These are phyloP conservation scores for Rhinoraja longicauda DNA, from an alignment of 2,797 vertebrate genomes.

Conservation along the genomic window DNA sequence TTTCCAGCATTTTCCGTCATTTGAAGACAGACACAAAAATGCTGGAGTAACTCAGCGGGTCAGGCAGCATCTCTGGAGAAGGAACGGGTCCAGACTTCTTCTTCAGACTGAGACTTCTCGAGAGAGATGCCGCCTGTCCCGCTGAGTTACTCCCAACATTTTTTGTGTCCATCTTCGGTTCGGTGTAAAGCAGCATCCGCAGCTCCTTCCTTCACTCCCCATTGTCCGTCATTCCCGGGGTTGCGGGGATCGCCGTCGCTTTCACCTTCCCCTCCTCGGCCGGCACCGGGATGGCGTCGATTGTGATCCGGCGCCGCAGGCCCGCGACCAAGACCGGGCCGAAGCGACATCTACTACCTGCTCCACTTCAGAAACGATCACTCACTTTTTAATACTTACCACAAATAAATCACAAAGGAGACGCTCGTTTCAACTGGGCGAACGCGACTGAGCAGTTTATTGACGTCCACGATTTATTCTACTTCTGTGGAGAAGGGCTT, in stretches of 20 bases:
- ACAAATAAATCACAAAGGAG: no score
- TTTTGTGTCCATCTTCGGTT: no score
- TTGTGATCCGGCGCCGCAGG: not conserved
- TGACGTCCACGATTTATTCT: not conserved
- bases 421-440: not conserved
- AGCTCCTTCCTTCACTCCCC: no score
- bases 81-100: no score
- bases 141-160: no score
- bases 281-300: not conserved
- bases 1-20: not conserved
- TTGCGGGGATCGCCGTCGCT: not conserved
- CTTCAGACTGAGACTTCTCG: no score
- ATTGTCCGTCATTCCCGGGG: not conserved
- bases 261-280: not conserved
- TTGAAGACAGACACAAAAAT: no score
- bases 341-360: not conserved
- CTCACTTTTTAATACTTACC: not conserved
- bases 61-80: no score
- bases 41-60: no score
- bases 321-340: not conserved
- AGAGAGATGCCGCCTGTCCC: no score
- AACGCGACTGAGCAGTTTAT: not conserved
- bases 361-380: not conserved
- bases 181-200: no score
- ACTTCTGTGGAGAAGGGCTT: no score